These are phyloP conservation scores for Xestia xanthographa DNA, from an alignment of 2,888 invertebrate species.

Conservation along the genomic window DNA sequence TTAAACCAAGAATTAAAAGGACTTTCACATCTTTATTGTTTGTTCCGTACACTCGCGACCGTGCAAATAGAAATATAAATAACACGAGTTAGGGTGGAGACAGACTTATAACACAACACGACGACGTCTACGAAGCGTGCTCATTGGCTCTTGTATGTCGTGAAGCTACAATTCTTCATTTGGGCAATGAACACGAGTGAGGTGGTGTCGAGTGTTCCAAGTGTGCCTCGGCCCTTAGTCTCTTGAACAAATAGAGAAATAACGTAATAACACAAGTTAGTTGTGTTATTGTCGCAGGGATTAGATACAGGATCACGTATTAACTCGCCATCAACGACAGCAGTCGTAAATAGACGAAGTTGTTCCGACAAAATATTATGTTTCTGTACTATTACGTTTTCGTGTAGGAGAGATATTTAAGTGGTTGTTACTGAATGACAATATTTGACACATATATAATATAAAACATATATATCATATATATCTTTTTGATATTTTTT, in stretches of 20 bases:
- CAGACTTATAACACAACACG: slow-evolving; percentile 17
- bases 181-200: slow-evolving; percentile 10
- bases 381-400: slow-evolving; percentile 7
- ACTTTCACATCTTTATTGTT: slow-evolving; percentile 45
- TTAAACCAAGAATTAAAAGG: slow-evolving; percentile 27
- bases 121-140: not conserved
- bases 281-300: slow-evolving; percentile 26
- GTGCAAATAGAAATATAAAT: slow-evolving; percentile 42
- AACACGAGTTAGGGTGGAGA: slow-evolving; percentile 12
- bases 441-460: no score
- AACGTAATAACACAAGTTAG: slow-evolving; percentile 33
- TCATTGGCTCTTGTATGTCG: not conserved
- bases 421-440: not conserved
- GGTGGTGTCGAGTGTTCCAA: not conserved
- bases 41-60: slow-evolving; percentile 29
- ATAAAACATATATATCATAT: no score
- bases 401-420: not conserved
- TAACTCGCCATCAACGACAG: slow-evolving; percentile 22
- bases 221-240: slow-evolving; percentile 14
- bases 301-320: slow-evolving; percentile 40
- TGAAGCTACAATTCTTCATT: not conserved
- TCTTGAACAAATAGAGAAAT: slow-evolving; percentile 24
- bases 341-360: slow-evolving; percentile 15
- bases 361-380: not conserved
- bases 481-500: no score